Percentiles rank a stretch among this genome's conserved stretches.
phyloP scores from a whole-genome alignment of 2,888 invertebrate species.

The Aleiodes alternator region DNA sequence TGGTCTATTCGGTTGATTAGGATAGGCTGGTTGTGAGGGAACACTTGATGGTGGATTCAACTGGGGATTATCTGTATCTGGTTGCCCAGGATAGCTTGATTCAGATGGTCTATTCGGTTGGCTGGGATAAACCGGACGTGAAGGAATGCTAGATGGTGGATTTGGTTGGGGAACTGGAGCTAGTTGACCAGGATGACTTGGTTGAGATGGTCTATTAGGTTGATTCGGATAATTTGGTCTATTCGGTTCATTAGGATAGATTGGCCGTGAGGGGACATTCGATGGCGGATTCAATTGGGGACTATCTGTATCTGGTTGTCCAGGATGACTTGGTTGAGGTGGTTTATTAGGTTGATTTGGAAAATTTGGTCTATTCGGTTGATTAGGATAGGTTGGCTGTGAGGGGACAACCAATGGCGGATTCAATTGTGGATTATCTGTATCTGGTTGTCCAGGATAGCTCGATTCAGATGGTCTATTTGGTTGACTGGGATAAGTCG shows the following conservation, averaged over 20 bases:
- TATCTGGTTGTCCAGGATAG: conserved; percentile 59
- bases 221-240: conserved; percentile 48
- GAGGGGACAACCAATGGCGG: conserved; percentile 31
- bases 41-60: conserved; percentile 49
- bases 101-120: conserved; percentile 58
- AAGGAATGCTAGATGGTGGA: conserved; percentile 43
- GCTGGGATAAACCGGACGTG: conserved; percentile 49
- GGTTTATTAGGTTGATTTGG: conserved; percentile 65
- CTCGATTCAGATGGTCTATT: conserved; percentile 64
- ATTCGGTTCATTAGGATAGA: conserved; percentile 38
- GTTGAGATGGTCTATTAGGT: conserved; percentile 65
- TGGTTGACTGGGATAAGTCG: conserved; percentile 56
- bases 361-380: conserved; percentile 51
- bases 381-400: not conserved
- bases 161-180: conserved; percentile 55
- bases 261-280: not conserved
- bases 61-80: conserved; percentile 47
- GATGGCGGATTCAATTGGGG: conserved; percentile 16
- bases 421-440: conserved; percentile 47
- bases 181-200: conserved; percentile 52
- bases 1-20: conserved; percentile 51
- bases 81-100: conserved; percentile 65
- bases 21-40: not conserved
- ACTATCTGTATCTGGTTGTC: conserved; percentile 62
- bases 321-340: conserved; percentile 63